Percentiles rank a stretch among this genome's conserved stretches.
Evolutionary conservation across 2,797 vertebrate species (phyloP).

Genomic region (Loriculus beryllinus): DNA sequence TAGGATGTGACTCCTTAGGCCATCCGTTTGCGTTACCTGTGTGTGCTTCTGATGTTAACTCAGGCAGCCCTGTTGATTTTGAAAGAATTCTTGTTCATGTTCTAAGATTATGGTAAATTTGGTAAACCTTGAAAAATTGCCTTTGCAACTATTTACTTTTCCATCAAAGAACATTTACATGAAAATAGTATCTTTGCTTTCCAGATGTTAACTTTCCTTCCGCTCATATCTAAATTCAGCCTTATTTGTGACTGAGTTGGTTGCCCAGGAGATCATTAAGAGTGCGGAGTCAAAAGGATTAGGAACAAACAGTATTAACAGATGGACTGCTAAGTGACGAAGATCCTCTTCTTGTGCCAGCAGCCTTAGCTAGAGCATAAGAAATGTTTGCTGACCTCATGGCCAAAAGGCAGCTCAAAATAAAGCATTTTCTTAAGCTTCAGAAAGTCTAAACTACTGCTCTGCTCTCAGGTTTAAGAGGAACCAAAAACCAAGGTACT

Average conservation of each 20-base stretch:
- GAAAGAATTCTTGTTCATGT: not conserved
- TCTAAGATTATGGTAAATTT: not conserved
- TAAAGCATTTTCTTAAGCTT: not conserved
- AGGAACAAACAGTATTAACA: conserved; percentile 17
- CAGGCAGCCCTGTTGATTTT: not conserved
- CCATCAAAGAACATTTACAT: not conserved
- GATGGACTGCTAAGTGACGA: conserved; percentile 37
- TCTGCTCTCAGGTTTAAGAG: not conserved
- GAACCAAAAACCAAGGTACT: not conserved
- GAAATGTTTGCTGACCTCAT: not conserved
- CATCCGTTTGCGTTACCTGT: not conserved
- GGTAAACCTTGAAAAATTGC: not conserved
- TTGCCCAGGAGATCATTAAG: not conserved
- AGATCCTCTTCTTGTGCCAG: not conserved
- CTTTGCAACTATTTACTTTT: not conserved
- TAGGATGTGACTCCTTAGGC: not conserved
- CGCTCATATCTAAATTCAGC: not conserved
- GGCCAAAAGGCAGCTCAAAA: not conserved
- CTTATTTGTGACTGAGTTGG: not conserved
- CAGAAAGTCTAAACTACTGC: not conserved
- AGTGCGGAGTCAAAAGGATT: not conserved
- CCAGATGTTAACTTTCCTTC: not conserved
- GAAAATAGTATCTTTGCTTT: not conserved
- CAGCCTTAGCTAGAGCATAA: not conserved
- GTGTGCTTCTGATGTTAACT: not conserved